These are phyloP conservation scores for Baryphthengus martii DNA, from an alignment of 2,113 vertebrate genomes.

Conservation along the genomic window DNA sequence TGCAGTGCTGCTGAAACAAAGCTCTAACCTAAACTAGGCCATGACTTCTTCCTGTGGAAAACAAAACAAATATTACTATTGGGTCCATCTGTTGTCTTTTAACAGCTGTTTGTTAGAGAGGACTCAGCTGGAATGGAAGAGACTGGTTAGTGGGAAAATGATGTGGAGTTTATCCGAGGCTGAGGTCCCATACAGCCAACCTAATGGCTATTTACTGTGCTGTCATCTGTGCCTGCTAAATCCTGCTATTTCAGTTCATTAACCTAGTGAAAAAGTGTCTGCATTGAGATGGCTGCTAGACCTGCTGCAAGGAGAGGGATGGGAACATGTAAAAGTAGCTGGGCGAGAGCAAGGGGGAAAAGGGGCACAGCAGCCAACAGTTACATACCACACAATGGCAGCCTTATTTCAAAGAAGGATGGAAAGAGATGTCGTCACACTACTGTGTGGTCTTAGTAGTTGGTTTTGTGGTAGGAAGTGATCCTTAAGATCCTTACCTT, in stretches of 20 bases:
- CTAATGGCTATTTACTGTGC: background rate
- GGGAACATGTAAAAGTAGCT: background rate
- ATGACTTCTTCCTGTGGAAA: background rate
- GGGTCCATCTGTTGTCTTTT: background rate
- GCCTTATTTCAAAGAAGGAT: background rate
- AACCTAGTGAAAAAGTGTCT: background rate
- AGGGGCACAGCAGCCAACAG: background rate
- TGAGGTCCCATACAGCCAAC: background rate
- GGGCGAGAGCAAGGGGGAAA: background rate
- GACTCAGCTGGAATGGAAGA: background rate
- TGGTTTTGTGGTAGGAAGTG: background rate
- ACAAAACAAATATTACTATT: background rate
- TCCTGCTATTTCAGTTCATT: background rate
- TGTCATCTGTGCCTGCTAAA: background rate
- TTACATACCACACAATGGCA: background rate
- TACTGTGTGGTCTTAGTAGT: background rate
- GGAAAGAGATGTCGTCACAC: background rate
- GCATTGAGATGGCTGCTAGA: background rate
- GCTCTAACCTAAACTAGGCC: background rate
- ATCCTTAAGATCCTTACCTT: background rate
- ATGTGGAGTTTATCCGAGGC: background rate
- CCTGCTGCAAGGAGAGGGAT: background rate
- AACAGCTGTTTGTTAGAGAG: background rate
- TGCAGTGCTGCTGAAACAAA: background rate
- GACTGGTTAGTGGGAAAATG: background rate